These are phyloP conservation scores for Eupsilia transversa DNA, from an alignment of 2,888 invertebrate genomes.

Conservation along the genomic window DNA sequence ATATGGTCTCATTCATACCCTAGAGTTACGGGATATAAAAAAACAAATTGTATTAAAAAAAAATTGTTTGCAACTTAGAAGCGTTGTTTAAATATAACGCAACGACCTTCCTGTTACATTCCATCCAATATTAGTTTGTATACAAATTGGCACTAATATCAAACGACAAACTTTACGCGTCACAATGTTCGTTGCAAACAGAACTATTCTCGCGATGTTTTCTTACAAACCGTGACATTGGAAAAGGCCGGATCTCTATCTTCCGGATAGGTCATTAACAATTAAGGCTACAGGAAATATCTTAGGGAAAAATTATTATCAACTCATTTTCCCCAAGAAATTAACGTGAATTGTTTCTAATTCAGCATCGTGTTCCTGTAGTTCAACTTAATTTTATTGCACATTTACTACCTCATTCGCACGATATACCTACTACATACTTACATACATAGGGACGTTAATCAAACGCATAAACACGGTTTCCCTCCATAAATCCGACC, in stretches of 20 bases:
- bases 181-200: background rate
- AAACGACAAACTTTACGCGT: background rate
- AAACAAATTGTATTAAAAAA: too few species aligned
- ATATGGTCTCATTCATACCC: too few species aligned
- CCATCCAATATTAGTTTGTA: background rate
- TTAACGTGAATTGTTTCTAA: conserved; percentile 1
- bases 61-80: background rate
- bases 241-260: background rate
- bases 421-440: background rate
- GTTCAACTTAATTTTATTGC: background rate
- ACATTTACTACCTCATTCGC: background rate
- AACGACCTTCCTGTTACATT: background rate
- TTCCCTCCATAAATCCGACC: conserved; percentile 32
- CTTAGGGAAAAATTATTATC: conserved; percentile 20
- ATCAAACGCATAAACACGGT: conserved; percentile 19
- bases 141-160: background rate
- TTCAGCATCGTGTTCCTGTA: background rate
- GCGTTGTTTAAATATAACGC: background rate
- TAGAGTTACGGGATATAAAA: too few species aligned
- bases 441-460: background rate
- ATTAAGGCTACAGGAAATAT: conserved; percentile 45
- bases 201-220: conserved; percentile 1
- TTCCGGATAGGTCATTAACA: conserved; percentile 17
- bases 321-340: conserved; percentile 30
- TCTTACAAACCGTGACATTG: conserved; percentile 18